phyloP scores from a whole-genome alignment of 2,113 vertebrate species.

The Pseudopipra pipra region DNA sequence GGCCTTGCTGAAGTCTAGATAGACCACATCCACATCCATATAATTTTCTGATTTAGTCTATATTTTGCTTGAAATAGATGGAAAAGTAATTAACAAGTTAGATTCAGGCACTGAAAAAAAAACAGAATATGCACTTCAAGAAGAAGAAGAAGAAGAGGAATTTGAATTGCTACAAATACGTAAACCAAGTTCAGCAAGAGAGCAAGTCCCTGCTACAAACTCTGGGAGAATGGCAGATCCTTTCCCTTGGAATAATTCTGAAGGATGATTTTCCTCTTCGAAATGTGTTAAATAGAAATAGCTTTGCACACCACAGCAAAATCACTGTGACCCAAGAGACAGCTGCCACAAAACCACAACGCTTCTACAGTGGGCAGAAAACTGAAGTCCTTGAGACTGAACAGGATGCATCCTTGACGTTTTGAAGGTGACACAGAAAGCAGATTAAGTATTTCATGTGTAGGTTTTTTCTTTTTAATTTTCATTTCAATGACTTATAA shows the following conservation, averaged over 20 bases:
- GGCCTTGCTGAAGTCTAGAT: too few species aligned
- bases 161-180: neutral
- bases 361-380: neutral
- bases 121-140: neutral
- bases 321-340: neutral
- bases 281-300: constrained; percentile 13
- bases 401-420: neutral
- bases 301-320: constrained; percentile 18
- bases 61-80: constrained; percentile 26
- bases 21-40: too few species aligned
- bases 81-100: constrained; percentile 61
- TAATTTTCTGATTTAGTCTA: constrained; percentile 18
- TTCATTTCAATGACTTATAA: neutral
- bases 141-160: neutral
- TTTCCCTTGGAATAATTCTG: neutral
- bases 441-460: neutral
- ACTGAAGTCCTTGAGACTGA: neutral
- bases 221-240: neutral
- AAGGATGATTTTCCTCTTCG: neutral
- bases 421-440: neutral
- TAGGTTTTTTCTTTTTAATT: neutral
- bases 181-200: neutral
- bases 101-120: constrained; percentile 12
- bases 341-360: neutral
- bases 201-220: neutral